These are phyloP conservation scores for Brachionus asplanchnoidis DNA, from an alignment of 1,140 invertebrate genomes.

Conservation along the genomic window DNA sequence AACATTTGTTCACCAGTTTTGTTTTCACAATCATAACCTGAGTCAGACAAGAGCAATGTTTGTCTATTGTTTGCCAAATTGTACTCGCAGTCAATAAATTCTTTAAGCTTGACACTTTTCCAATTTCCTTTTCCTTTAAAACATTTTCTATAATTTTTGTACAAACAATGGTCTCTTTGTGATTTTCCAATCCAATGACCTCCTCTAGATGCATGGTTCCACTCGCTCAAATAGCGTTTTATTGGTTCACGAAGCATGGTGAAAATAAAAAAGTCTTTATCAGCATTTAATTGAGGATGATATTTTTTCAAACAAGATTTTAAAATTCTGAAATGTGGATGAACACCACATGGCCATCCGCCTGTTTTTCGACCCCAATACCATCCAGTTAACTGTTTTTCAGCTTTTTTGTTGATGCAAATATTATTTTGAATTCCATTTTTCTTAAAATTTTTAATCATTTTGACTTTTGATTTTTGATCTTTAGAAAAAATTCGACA, in stretches of 20 bases:
- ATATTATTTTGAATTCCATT: background rate
- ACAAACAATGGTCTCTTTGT: background rate
- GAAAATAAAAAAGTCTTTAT: background rate
- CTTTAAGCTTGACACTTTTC: conserved; percentile 60
- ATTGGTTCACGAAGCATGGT: conserved; percentile 3
- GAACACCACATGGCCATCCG: conserved; percentile 97
- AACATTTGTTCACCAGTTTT: conserved; percentile 76
- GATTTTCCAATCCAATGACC: background rate
- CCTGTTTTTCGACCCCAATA: conserved; percentile 95
- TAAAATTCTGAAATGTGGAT: conserved; percentile 94
- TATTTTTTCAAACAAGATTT: conserved; percentile 64
- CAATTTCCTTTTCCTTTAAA: background rate
- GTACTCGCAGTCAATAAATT: conserved; percentile 80
- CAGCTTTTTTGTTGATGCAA: conserved; percentile 57
- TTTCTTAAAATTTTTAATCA: background rate
- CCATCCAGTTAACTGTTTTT: conserved; percentile 64
- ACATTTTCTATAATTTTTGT: background rate
- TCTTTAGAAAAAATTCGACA: conserved; percentile 47
- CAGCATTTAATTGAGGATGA: background rate
- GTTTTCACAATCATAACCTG: conserved; percentile 66
- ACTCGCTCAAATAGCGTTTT: background rate
- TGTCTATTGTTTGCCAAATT: conserved; percentile 93
- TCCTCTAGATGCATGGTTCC: background rate
- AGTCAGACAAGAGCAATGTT: conserved; percentile 82
- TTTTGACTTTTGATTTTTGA: background rate